Conservation (phyloP, 2,888 invertebrate species). For the Lutraria lutraria region DNA sequence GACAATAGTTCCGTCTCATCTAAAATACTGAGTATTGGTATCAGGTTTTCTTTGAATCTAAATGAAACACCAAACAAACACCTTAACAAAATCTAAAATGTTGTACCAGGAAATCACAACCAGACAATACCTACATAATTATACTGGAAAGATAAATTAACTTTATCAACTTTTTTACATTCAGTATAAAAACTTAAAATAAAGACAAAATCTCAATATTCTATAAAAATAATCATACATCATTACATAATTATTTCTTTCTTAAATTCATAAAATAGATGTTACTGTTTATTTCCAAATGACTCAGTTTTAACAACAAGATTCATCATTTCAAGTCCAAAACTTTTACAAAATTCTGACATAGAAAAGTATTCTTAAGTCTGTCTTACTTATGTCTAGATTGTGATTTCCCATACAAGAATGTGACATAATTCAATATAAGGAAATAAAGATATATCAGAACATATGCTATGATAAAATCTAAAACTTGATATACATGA, state of each 20-base stretch:
- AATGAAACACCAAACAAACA: background rate
- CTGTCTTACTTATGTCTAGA: background rate
- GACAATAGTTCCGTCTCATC: background rate
- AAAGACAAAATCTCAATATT: too few species aligned
- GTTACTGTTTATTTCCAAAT: too few species aligned
- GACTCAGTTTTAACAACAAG: too few species aligned
- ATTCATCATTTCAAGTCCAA: background rate
- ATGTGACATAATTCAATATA: background rate
- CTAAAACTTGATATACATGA: background rate
- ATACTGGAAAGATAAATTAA: background rate
- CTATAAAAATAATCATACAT: too few species aligned
- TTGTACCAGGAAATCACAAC: background rate
- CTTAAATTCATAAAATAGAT: too few species aligned
- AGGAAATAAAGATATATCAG: background rate
- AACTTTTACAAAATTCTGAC: background rate
- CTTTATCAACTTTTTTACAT: too few species aligned
- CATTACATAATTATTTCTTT: too few species aligned
- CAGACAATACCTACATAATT: background rate
- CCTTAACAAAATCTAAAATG: slow-evolving; percentile 3
- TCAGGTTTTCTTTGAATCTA: background rate
- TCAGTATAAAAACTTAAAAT: too few species aligned
- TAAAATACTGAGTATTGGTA: slow-evolving; percentile 15
- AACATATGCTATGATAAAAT: background rate
- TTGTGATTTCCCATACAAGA: background rate
- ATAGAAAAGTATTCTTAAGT: background rate